Percentiles rank a stretch among this genome's conserved stretches.
phyloP scores from a whole-genome alignment of 1,140 invertebrate genomes.

The Drosophila eugracilis region DNA sequence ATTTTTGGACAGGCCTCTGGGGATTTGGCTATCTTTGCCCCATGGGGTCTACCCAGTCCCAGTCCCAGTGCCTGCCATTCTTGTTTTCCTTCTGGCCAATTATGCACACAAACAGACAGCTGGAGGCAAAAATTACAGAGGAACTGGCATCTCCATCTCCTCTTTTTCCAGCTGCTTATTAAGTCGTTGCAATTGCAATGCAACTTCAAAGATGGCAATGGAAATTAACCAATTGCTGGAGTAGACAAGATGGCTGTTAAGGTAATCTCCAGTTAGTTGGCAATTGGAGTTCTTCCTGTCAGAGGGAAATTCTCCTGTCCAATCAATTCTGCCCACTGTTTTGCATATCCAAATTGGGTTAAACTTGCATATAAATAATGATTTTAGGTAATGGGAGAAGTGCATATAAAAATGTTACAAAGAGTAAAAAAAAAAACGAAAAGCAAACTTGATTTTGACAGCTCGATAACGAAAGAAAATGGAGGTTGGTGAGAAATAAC shows the following conservation, averaged over 20 bases:
- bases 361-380: slow-evolving; percentile 29
- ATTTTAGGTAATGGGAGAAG: slow-evolving; percentile 56
- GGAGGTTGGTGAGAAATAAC: slow-evolving; percentile 20
- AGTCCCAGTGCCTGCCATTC: slow-evolving; percentile 21
- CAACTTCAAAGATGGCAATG: slow-evolving; percentile 66
- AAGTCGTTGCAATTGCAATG: slow-evolving; percentile 60
- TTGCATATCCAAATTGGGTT: slow-evolving; percentile 50
- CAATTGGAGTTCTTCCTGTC: slow-evolving; percentile 42
- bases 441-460: slow-evolving; percentile 65
- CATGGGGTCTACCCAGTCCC: slow-evolving; percentile 2
- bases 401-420: slow-evolving; percentile 47
- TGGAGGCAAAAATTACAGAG: slow-evolving; percentile 56
- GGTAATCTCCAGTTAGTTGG: slow-evolving; percentile 42
- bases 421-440: slow-evolving; percentile 44
- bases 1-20: slow-evolving; percentile 66
- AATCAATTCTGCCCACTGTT: slow-evolving; percentile 39
- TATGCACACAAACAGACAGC: slow-evolving; percentile 60
- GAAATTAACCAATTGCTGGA: slow-evolving; percentile 34
- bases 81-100: slow-evolving; percentile 51
- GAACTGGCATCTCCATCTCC: background rate
- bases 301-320: slow-evolving; percentile 17
- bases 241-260: slow-evolving; percentile 43
- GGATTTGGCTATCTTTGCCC: slow-evolving; percentile 31
- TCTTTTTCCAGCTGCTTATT: slow-evolving; percentile 62
- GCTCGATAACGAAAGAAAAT: slow-evolving; percentile 26